A percentile compares a stretch with the other conserved stretches of the same genome.
Conservation (phyloP, 2,797 vertebrate species). For the Bovichtus diacanthus region DNA sequence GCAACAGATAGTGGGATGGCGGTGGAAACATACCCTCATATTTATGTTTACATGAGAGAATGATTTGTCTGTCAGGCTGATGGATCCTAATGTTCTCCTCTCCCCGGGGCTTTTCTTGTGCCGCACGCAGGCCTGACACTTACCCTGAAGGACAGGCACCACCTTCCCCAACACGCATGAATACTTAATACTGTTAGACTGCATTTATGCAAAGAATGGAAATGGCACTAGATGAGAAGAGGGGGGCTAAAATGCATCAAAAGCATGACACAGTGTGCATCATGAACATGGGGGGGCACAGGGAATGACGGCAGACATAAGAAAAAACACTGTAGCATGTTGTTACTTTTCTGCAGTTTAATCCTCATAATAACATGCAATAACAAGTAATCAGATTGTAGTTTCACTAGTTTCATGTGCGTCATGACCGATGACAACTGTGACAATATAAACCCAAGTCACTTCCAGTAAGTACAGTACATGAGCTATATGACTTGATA, state of each 20-base stretch:
- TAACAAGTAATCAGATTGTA: constrained; percentile 58
- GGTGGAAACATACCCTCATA: constrained; percentile 89
- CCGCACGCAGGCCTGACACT: constrained; percentile 82
- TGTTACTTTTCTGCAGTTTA: constrained; percentile 44
- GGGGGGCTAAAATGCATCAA: constrained; percentile 77
- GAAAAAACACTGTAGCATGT: constrained; percentile 39
- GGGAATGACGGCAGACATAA: constrained; percentile 59
- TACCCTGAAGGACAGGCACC: constrained; percentile 85
- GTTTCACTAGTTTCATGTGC: constrained; percentile 41
- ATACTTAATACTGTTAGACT: constrained; percentile 86
- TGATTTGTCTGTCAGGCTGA: constrained; percentile 90
- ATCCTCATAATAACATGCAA: constrained; percentile 41
- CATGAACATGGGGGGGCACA: constrained; percentile 47
- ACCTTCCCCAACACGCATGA: constrained; percentile 83
- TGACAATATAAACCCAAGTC: constrained; percentile 68
- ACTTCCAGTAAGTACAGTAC: constrained; percentile 74
- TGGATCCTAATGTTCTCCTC: constrained; percentile 87
- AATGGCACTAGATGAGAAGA: constrained; percentile 71
- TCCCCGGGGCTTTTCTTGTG: constrained; percentile 83
- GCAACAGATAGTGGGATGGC: constrained; percentile 88
- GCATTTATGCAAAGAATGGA: constrained; percentile 85
- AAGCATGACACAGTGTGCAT: constrained; percentile 73
- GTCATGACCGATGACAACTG: constrained; percentile 54
- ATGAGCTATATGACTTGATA: constrained; percentile 77
- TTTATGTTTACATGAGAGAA: constrained; percentile 92